These are phyloP conservation scores for Lophochroa leadbeateri DNA, from an alignment of 2,113 vertebrate species.

Conservation along the genomic window DNA sequence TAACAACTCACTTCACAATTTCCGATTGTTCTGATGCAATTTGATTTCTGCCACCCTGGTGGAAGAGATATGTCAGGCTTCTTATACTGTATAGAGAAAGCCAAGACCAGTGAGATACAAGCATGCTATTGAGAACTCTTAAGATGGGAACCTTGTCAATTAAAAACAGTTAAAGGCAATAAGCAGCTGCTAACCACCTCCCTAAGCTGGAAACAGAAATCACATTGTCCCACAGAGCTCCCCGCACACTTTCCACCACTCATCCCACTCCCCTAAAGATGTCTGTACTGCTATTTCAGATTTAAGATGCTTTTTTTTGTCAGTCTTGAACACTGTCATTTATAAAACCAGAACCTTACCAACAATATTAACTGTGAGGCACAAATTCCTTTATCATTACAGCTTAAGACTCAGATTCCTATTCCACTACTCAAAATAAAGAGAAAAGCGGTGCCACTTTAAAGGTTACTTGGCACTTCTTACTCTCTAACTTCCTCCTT, in stretches of 20 bases:
- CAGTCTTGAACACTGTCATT: slow-evolving; percentile 1
- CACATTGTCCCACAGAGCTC: background rate
- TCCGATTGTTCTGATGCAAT: slow-evolving; percentile 20
- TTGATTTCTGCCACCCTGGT: background rate
- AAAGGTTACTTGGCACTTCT: background rate
- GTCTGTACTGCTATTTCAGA: background rate
- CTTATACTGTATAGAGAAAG: background rate
- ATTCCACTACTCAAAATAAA: background rate
- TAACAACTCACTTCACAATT: background rate
- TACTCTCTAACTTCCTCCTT: background rate
- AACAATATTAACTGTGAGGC: background rate
- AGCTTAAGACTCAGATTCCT: slow-evolving; percentile 10
- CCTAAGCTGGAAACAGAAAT: background rate
- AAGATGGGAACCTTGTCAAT: background rate
- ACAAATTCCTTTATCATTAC: background rate
- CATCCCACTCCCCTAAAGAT: background rate
- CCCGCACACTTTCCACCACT: background rate
- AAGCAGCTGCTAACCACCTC: slow-evolving; percentile 33
- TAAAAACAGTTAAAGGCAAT: background rate
- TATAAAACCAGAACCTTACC: background rate
- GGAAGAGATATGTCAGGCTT: background rate
- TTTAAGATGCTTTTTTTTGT: background rate
- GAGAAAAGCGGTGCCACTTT: background rate
- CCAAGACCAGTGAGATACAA: background rate
- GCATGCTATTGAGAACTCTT: background rate